Evolutionary conservation across 2,797 vertebrate genomes (phyloP).

Genomic region (Lemur catta): DNA sequence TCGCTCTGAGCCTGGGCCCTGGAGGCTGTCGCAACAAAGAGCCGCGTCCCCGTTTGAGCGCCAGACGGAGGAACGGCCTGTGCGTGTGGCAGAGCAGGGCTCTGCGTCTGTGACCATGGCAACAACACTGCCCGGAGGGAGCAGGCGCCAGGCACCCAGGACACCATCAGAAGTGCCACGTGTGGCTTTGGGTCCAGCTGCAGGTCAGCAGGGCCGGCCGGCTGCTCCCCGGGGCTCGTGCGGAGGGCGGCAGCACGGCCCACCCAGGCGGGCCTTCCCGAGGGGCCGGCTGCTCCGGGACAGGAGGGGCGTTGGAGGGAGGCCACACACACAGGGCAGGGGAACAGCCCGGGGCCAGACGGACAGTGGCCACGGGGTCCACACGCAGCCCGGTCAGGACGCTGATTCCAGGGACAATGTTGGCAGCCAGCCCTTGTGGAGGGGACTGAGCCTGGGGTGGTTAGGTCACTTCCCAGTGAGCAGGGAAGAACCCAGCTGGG

Average conservation of each 20-base stretch:
- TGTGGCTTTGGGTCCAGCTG: neutral
- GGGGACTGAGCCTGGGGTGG: accelerated
- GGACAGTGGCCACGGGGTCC: accelerated
- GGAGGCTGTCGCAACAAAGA: neutral
- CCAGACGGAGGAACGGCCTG: neutral
- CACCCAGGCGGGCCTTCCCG: accelerated
- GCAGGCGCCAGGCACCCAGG: neutral
- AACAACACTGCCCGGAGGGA: neutral
- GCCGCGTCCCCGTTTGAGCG: neutral
- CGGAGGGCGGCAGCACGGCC: accelerated
- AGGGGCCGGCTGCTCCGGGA: accelerated
- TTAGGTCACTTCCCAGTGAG: neutral
- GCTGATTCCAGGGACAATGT: accelerated
- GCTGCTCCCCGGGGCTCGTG: accelerated
- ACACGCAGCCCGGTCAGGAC: accelerated
- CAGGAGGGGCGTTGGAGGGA: too few species aligned
- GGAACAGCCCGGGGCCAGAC: neutral
- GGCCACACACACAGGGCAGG: accelerated
- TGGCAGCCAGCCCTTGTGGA: accelerated
- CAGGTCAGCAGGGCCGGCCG: neutral
- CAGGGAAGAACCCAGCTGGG: neutral
- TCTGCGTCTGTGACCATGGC: neutral
- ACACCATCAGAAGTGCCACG: neutral
- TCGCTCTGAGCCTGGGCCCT: neutral
- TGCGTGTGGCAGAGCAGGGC: neutral